Evolutionary conservation across 1,140 invertebrate species (phyloP).

Genomic region (Drosophila ercepeae): DNA sequence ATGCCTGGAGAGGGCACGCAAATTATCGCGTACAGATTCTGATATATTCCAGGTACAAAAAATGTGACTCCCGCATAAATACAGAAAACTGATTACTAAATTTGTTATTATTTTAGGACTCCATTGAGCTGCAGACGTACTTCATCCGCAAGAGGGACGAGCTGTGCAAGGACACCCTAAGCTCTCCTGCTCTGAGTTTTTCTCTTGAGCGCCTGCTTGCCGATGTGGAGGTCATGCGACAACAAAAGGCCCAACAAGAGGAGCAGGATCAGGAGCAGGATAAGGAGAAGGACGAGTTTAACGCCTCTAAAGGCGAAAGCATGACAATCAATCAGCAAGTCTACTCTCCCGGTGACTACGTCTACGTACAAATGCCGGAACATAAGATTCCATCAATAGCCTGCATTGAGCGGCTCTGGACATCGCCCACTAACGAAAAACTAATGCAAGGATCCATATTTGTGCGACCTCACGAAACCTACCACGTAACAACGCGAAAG

Average conservation of each 20-base stretch:
- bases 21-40: conserved; percentile 94
- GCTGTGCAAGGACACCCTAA: conserved; percentile 91
- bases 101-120: conserved; percentile 88
- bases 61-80: too few species aligned
- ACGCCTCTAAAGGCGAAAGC: conserved; percentile 71
- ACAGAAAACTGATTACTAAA: neutral
- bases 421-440: conserved; percentile 91
- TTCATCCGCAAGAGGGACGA: conserved; percentile 92
- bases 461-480: conserved; percentile 94
- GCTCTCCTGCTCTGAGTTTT: conserved; percentile 94
- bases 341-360: conserved; percentile 79
- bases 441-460: conserved; percentile 95
- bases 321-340: conserved; percentile 83
- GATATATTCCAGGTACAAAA: conserved; percentile 88
- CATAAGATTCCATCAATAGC: conserved; percentile 90
- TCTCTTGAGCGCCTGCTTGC: conserved; percentile 89
- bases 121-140: conserved; percentile 95
- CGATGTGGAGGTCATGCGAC: conserved; percentile 90
- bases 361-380: conserved; percentile 77
- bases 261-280: conserved; percentile 88
- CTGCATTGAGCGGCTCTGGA: conserved; percentile 94
- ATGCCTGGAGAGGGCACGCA: conserved; percentile 95
- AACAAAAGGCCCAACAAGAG: conserved; percentile 92
- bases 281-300: conserved; percentile 73
- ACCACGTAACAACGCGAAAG: conserved; percentile 96